Evolutionary conservation across 2,888 invertebrate species (phyloP).

Genomic region (Pandemis heparana): DNA sequence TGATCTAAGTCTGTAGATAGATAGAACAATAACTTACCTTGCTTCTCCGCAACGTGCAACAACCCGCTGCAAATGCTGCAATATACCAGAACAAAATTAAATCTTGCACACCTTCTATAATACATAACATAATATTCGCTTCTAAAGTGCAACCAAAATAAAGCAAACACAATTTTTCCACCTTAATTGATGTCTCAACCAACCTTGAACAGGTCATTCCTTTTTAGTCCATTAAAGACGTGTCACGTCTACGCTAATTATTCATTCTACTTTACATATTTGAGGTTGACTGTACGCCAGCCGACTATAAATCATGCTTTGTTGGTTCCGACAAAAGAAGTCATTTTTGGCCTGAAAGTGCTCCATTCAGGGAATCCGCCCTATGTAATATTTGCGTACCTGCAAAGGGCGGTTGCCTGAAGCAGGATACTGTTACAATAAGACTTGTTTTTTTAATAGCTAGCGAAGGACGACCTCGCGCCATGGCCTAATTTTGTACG

Average conservation of each 20-base stretch:
- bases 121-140: too few species aligned
- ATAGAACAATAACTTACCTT: too few species aligned
- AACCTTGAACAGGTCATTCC: conserved; percentile 31
- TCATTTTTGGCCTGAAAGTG: conserved; percentile 78
- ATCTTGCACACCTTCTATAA: too few species aligned
- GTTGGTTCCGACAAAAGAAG: conserved; percentile 79
- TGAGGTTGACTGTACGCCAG: conserved; percentile 45
- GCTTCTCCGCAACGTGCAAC: too few species aligned
- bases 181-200: conserved; percentile 25
- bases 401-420: conserved; percentile 27
- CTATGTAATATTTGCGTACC: conserved; percentile 63
- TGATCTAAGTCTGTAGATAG: too few species aligned
- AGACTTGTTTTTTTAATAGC: not conserved
- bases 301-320: conserved; percentile 73
- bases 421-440: conserved; percentile 1
- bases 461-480: not conserved
- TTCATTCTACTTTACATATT: conserved; percentile 42
- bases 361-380: conserved; percentile 60
- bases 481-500: too few species aligned
- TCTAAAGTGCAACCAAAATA: not conserved
- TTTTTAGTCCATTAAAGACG: conserved; percentile 33
- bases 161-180: conserved; percentile 1
- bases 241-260: conserved; percentile 40
- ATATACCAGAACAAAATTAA: too few species aligned
- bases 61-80: too few species aligned